A percentile compares a stretch with the other conserved stretches of the same genome.
Conservation (phyloP, 2,888 invertebrate genomes). For the Aspidiotus rigidus region DNA sequence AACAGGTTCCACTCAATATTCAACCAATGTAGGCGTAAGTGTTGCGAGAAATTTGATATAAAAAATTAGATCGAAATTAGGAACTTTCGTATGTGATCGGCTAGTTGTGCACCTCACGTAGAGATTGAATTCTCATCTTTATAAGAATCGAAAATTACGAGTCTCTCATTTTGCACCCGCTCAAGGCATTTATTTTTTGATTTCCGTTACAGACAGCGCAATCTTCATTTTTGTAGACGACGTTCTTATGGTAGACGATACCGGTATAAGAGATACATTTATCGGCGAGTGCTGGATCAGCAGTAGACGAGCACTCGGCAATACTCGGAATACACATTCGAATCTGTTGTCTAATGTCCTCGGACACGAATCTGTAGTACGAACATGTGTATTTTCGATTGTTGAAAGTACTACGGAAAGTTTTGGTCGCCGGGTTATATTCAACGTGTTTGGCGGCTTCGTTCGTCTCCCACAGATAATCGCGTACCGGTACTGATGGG, state of each 20-base stretch:
- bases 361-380: background rate
- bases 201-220: conserved; percentile 14
- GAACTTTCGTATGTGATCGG: too few species aligned
- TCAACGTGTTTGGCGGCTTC: conserved; percentile 7
- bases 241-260: conserved; percentile 5
- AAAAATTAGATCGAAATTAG: too few species aligned
- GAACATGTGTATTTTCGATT: conserved; percentile 4
- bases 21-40: too few species aligned
- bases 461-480: background rate
- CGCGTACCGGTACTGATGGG: background rate
- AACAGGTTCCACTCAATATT: too few species aligned
- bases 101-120: too few species aligned
- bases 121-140: too few species aligned
- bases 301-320: background rate
- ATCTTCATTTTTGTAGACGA: conserved; percentile 10
- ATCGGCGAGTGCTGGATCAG: background rate
- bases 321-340: conserved; percentile 7
- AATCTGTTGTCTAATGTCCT: background rate
- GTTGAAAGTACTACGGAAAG: conserved; percentile 16
- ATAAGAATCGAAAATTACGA: too few species aligned
- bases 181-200: too few species aligned
- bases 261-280: background rate
- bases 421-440: conserved; percentile 8
- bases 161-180: too few species aligned
- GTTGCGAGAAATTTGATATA: too few species aligned